Conservation (phyloP, 2,888 invertebrate genomes). For the Ochropleura leucogaster region DNA sequence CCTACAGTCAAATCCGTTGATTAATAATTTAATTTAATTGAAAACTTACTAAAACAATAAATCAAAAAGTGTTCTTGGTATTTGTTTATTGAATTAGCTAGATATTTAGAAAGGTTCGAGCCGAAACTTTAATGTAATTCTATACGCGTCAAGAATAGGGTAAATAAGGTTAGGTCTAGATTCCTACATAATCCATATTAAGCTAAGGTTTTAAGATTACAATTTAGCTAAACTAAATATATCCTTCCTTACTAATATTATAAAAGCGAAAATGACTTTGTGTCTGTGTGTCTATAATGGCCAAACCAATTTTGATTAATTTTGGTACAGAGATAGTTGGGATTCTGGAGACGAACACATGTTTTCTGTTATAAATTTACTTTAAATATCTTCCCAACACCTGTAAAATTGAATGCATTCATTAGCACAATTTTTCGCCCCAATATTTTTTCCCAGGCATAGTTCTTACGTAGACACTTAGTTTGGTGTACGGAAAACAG, state of each 20-base stretch:
- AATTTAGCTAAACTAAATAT: neutral
- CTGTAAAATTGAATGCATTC: too few relatives aligned
- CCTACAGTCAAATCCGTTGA: slow-evolving; percentile 49
- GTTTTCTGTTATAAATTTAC: too few relatives aligned
- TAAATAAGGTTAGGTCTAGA: slow-evolving; percentile 20
- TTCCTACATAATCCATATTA: slow-evolving; percentile 23
- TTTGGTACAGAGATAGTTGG: too few relatives aligned
- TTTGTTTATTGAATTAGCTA: slow-evolving; percentile 49
- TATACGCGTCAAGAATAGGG: slow-evolving; percentile 18
- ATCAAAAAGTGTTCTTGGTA: slow-evolving; percentile 55
- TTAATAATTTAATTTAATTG: slow-evolving; percentile 61
- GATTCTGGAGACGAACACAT: too few relatives aligned
- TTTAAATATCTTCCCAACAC: too few relatives aligned
- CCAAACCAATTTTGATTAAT: too few relatives aligned
- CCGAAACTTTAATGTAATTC: slow-evolving; percentile 34
- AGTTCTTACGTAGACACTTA: too few relatives aligned
- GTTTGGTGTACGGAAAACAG: too few relatives aligned
- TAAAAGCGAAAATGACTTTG: too few relatives aligned
- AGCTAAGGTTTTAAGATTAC: slow-evolving; percentile 10
- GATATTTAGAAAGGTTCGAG: slow-evolving; percentile 41
- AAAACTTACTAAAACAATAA: slow-evolving; percentile 48
- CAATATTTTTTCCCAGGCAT: too few relatives aligned
- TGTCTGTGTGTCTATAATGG: too few relatives aligned
- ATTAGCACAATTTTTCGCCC: too few relatives aligned
- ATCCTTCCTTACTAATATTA: neutral